phyloP scores from a whole-genome alignment of 2,797 vertebrate species.

The Notoglanidium macrostoma region DNA sequence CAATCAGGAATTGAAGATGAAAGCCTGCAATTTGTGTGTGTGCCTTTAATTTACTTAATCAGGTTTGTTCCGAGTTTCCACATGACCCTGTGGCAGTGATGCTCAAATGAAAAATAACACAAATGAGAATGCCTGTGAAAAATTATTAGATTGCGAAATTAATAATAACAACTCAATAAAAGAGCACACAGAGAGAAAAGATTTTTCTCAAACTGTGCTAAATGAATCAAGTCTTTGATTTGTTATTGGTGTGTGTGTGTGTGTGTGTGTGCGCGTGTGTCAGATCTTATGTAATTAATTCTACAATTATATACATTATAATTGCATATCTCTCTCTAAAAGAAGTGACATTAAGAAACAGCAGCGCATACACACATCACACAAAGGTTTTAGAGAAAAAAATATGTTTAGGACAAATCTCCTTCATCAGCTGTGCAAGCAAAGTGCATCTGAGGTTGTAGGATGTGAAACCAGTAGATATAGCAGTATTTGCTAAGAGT shows the following conservation, averaged over 20 bases:
- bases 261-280: slow-evolving; percentile 12
- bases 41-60: slow-evolving; percentile 50
- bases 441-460: neutral
- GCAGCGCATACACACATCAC: neutral
- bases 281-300: neutral
- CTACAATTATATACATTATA: neutral
- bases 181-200: slow-evolving; percentile 63
- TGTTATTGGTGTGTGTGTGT: slow-evolving; percentile 26
- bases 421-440: neutral
- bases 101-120: slow-evolving; percentile 52
- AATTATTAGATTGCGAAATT: slow-evolving; percentile 73
- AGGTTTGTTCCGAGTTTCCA: slow-evolving; percentile 48
- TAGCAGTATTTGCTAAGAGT: neutral
- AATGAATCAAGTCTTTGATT: slow-evolving; percentile 44
- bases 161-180: slow-evolving; percentile 74
- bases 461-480: slow-evolving; percentile 1
- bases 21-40: slow-evolving; percentile 33
- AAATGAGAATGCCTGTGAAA: slow-evolving; percentile 44
- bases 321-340: neutral
- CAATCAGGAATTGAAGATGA: slow-evolving; percentile 23
- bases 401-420: neutral
- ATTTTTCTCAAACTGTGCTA: slow-evolving; percentile 51
- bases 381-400: neutral
- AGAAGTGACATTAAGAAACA: neutral
- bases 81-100: slow-evolving; percentile 46